These are phyloP conservation scores for Tachysurus vachellii DNA, from an alignment of 2,113 vertebrate species.

Conservation along the genomic window DNA sequence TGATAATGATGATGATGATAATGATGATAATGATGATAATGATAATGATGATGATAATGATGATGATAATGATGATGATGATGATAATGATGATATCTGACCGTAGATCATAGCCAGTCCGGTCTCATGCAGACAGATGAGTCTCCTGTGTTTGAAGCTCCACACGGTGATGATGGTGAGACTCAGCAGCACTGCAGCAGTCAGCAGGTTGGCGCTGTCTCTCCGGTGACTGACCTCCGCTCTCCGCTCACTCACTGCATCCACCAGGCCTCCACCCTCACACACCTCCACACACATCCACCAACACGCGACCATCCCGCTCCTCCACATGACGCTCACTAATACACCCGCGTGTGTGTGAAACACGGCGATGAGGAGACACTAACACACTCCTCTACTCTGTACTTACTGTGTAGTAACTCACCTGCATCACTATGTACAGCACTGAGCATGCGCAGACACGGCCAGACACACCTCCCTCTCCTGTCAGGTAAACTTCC, in stretches of 20 bases:
- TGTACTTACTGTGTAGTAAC: neutral
- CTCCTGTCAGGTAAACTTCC: neutral
- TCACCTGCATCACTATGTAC: neutral
- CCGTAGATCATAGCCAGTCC: constrained; percentile 90
- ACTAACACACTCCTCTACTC: neutral
- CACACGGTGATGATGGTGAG: constrained; percentile 85
- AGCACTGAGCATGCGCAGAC: neutral
- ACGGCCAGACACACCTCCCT: neutral
- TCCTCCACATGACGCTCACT: neutral
- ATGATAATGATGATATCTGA: constrained; percentile 59
- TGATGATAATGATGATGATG: neutral
- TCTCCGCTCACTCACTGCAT: constrained; percentile 42
- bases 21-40: neutral
- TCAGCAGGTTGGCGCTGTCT: constrained; percentile 86
- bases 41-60: neutral
- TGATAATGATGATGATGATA: neutral
- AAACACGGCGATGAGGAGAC: neutral
- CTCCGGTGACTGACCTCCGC: constrained; percentile 85
- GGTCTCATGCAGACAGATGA: constrained; percentile 84
- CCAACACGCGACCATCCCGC: neutral
- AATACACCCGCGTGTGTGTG: neutral
- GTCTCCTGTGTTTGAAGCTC: constrained; percentile 86
- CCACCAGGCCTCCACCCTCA: constrained; percentile 68
- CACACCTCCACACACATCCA: constrained; percentile 18
- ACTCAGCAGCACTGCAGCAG: constrained; percentile 83